Conservation (phyloP, 2,113 vertebrate genomes). For the Ciconia boyciana region DNA sequence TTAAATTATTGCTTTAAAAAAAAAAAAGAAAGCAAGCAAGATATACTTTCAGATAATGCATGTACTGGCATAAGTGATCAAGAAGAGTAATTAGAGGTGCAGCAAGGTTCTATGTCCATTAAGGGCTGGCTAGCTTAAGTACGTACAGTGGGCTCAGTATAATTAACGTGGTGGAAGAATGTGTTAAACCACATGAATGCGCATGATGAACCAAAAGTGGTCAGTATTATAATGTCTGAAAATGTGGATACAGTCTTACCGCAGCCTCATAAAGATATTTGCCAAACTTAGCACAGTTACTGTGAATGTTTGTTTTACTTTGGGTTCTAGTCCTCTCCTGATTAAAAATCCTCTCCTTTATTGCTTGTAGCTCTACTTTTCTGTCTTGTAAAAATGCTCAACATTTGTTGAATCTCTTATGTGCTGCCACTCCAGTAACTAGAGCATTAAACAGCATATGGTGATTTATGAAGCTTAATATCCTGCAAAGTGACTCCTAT, state of each 20-base stretch:
- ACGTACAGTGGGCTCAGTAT: background rate
- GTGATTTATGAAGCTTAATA: slow-evolving; percentile 15
- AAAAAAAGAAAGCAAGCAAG: background rate
- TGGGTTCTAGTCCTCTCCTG: background rate
- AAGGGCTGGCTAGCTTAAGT: slow-evolving; percentile 3
- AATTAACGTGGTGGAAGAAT: background rate
- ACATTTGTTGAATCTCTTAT: background rate
- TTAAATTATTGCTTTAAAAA: slow-evolving; percentile 19
- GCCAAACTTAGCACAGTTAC: background rate
- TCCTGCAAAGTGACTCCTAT: background rate
- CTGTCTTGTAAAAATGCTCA: background rate
- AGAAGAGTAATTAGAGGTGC: background rate
- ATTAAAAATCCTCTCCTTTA: background rate
- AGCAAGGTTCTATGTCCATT: slow-evolving; percentile 6
- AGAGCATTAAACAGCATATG: background rate
- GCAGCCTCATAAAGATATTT: background rate
- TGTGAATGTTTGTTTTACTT: background rate
- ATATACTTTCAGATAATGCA: slow-evolving; percentile 9
- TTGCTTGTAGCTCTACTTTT: background rate
- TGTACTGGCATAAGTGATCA: background rate
- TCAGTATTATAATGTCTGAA: background rate
- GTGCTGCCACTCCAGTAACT: background rate
- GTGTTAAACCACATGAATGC: slow-evolving; percentile 22
- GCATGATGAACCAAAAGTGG: background rate
- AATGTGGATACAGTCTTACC: background rate